Evolutionary conservation across 2,113 vertebrate species (phyloP).

Genomic region (Xyrauchen texanus): DNA sequence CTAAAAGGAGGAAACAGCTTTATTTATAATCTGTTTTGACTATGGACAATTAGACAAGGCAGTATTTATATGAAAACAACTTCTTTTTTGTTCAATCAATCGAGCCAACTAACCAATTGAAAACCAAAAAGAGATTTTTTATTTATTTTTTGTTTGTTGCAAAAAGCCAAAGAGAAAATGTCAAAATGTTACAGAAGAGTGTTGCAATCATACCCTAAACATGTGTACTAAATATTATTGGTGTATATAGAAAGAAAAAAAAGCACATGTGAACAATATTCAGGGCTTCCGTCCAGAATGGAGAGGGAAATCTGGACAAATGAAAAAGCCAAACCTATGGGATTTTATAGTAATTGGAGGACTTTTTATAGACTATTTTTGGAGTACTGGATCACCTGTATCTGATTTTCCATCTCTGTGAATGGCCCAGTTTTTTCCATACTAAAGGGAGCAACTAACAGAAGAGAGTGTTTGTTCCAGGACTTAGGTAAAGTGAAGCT

Average conservation of each 20-base stretch:
- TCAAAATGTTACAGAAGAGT: conserved; percentile 62
- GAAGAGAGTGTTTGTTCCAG: conserved; percentile 55
- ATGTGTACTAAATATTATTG: conserved; percentile 64
- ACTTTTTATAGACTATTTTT: conserved; percentile 55
- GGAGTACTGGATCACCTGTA: conserved; percentile 70
- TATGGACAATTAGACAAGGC: conserved; percentile 67
- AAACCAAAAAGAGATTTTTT: conserved; percentile 68
- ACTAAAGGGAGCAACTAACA: conserved; percentile 55
- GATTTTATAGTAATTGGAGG: conserved; percentile 65
- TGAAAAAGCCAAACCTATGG: conserved; percentile 68
- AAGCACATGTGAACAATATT: conserved; percentile 74
- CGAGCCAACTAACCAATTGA: conserved; percentile 76
- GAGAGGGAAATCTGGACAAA: conserved; percentile 63
- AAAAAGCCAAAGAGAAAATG: conserved; percentile 67
- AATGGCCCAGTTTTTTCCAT: conserved; percentile 48
- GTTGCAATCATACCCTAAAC: conserved; percentile 71
- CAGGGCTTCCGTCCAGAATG: conserved; percentile 63
- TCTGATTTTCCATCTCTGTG: conserved; percentile 58
- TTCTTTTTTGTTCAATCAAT: conserved; percentile 58
- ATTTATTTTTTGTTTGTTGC: conserved; percentile 60
- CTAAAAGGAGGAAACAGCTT: conserved; percentile 63
- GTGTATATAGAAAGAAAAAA: conserved; percentile 62
- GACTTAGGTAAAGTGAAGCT: conserved; percentile 62
- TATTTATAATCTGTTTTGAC: conserved; percentile 66
- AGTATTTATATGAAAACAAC: conserved; percentile 74